phyloP scores from a whole-genome alignment of 2,113 vertebrate species.

The Pomatorhinus ruficollis region DNA sequence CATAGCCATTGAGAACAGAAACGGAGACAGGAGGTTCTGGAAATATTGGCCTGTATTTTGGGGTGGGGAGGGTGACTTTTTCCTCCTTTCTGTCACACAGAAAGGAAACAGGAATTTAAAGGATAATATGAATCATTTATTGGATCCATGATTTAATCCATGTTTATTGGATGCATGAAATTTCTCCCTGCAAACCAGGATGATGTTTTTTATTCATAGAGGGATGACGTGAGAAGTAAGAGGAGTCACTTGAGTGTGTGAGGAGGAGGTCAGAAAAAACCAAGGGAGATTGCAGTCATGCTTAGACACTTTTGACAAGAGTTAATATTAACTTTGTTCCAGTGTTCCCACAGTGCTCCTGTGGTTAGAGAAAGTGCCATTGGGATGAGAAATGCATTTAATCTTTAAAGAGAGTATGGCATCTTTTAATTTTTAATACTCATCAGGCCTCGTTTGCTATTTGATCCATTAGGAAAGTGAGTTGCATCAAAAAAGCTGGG shows the following conservation, averaged over 20 bases:
- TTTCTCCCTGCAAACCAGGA: background rate
- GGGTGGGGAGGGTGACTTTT: rapidly evolving
- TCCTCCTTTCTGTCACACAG: background rate
- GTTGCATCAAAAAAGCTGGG: background rate
- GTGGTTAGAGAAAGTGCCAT: background rate
- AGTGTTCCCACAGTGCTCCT: background rate
- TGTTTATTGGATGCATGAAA: background rate
- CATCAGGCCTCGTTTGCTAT: background rate
- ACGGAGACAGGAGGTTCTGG: background rate
- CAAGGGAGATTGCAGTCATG: background rate
- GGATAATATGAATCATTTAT: background rate
- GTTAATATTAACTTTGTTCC: background rate
- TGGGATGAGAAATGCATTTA: background rate
- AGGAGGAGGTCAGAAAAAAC: background rate
- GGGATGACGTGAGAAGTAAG: background rate
- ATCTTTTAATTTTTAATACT: constrained; percentile 20
- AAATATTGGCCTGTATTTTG: background rate
- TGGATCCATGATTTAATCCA: background rate
- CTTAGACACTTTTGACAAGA: background rate
- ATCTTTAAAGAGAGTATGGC: background rate
- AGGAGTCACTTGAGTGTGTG: background rate
- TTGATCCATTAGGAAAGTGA: background rate
- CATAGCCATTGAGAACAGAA: background rate
- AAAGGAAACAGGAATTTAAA: background rate
- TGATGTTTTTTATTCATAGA: background rate